Conservation (phyloP, 2,797 vertebrate genomes). For the Holocentrus rufus region DNA sequence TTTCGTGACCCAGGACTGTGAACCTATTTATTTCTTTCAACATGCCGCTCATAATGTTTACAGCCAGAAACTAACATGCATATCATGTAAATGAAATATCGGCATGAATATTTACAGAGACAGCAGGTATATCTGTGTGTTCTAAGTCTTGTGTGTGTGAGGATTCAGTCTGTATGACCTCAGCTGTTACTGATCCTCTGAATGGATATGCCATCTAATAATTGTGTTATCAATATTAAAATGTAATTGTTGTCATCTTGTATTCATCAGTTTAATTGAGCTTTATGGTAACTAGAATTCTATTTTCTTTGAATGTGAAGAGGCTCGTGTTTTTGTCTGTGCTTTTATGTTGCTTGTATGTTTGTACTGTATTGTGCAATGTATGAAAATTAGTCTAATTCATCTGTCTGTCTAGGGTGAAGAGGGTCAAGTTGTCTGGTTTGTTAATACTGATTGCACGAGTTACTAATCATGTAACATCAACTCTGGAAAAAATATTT, state of each 20-base stretch:
- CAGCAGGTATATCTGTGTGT: conserved; percentile 11
- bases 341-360: conserved; percentile 16
- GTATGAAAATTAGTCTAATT: neutral
- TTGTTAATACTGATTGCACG: neutral
- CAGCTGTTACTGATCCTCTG: neutral
- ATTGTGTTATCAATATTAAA: neutral
- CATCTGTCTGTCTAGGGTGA: neutral
- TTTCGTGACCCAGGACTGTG: conserved; percentile 17
- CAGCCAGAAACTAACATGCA: neutral
- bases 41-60: conserved; percentile 21
- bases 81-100: conserved; percentile 20
- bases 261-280: neutral
- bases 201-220: conserved; percentile 4
- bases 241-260: neutral
- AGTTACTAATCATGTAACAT: neutral
- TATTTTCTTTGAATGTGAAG: conserved; percentile 12
- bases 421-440: neutral
- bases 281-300: conserved; percentile 15
- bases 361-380: neutral
- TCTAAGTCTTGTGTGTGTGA: conserved; percentile 23
- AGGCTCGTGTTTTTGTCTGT: neutral
- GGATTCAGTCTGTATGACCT: conserved; percentile 10
- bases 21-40: conserved; percentile 55
- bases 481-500: neutral
- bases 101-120: conserved; percentile 7